Conservation (phyloP, 2,113 vertebrate genomes). For the Ailurus styani region DNA sequence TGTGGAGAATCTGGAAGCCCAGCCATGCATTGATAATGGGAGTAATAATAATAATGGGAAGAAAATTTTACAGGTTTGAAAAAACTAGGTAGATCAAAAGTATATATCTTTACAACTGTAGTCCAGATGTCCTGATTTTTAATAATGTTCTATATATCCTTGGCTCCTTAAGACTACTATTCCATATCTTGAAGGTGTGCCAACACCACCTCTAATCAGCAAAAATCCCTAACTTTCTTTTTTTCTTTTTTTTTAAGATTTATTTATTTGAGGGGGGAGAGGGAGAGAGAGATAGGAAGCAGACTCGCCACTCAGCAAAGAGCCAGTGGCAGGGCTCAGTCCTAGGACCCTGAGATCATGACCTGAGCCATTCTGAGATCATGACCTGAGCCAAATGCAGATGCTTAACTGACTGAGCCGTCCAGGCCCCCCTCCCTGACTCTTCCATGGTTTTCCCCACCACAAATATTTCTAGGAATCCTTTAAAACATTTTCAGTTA, state of each 20-base stretch:
- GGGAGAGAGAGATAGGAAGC: neutral
- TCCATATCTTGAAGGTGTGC: neutral
- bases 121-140: neutral
- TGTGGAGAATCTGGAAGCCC: neutral
- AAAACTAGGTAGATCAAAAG: neutral
- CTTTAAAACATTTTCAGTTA: neutral
- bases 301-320: neutral
- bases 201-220: neutral
- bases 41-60: neutral
- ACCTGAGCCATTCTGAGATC: neutral
- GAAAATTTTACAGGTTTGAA: neutral
- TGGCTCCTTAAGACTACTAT: neutral
- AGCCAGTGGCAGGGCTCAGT: neutral
- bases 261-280: neutral
- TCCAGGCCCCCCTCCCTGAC: neutral
- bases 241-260: neutral
- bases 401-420: neutral
- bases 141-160: neutral
- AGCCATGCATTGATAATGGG: neutral
- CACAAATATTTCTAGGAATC: neutral
- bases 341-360: neutral
- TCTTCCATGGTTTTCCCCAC: neutral
- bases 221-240: neutral
- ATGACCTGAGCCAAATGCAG: neutral
- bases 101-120: neutral